Percentiles rank a stretch among this genome's conserved stretches.
phyloP scores from a whole-genome alignment of 2,797 vertebrate species.

The Balearica regulorum region DNA sequence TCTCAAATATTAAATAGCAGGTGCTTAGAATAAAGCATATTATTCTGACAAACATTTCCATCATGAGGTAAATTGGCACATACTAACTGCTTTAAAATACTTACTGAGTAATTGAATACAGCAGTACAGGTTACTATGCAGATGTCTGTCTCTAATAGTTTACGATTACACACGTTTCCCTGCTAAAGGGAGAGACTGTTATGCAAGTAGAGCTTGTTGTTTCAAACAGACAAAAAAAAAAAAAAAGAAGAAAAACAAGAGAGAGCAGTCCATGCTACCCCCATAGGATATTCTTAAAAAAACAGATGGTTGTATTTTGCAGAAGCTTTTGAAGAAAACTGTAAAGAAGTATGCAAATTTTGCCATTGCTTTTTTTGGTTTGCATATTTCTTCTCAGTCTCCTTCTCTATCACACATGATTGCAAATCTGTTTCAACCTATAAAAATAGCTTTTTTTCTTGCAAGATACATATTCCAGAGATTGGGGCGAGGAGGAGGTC shows the following conservation, averaged over 20 bases:
- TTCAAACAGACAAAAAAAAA: neutral
- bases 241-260: neutral
- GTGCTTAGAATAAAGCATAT: slow-evolving; percentile 48
- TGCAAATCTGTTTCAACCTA: slow-evolving; percentile 60
- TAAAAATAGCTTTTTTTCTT: slow-evolving; percentile 58
- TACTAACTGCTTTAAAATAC: slow-evolving; percentile 36
- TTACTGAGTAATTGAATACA: slow-evolving; percentile 44
- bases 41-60: slow-evolving; percentile 59
- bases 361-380: slow-evolving; percentile 60
- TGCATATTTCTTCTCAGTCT: slow-evolving; percentile 56
- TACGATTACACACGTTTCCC: slow-evolving; percentile 17
- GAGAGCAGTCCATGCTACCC: neutral
- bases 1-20: slow-evolving; percentile 50
- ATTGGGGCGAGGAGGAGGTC: neutral
- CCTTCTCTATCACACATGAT: slow-evolving; percentile 49
- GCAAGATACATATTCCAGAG: slow-evolving; percentile 4
- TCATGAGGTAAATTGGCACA: slow-evolving; percentile 50
- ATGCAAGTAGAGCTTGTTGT: neutral
- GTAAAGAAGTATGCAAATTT: slow-evolving; percentile 70
- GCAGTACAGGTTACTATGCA: slow-evolving; percentile 49
- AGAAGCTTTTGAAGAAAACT: slow-evolving; percentile 52
- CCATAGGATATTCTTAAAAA: slow-evolving; percentile 34
- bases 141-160: slow-evolving; percentile 47
- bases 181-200: neutral
- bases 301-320: slow-evolving; percentile 36